Conservation (phyloP, 2,113 vertebrate species). For the Neolamprologus sp. region DNA sequence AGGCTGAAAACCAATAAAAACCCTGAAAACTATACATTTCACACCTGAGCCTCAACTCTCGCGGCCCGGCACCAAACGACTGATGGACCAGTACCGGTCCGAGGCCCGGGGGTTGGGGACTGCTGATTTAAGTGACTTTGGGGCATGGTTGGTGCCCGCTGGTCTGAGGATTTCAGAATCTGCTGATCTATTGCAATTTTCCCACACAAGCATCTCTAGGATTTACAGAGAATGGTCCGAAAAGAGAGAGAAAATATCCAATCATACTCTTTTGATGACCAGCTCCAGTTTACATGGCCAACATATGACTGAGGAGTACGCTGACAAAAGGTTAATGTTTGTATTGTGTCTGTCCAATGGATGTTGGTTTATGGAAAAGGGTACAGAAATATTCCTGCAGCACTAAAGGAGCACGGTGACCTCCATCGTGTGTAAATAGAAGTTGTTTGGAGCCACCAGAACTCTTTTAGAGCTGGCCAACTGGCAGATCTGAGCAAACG, state of each 20-base stretch:
- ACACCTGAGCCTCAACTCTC: too few relatives aligned
- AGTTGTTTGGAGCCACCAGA: neutral
- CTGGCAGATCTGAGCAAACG: neutral
- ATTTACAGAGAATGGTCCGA: fast-evolving
- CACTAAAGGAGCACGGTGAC: neutral
- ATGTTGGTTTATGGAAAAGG: neutral
- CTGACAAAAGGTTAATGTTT: neutral
- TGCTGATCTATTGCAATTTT: neutral
- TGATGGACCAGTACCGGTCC: fast-evolving
- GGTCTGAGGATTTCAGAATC: neutral
- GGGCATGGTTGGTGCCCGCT: neutral
- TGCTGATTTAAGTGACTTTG: fast-evolving
- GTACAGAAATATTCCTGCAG: neutral
- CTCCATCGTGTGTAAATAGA: fast-evolving
- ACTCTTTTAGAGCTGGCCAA: neutral
- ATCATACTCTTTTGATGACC: fast-evolving
- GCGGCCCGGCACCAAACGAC: fast-evolving
- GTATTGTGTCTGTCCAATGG: neutral
- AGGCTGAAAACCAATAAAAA: too few relatives aligned
- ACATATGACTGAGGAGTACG: neutral
- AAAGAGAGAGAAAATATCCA: neutral
- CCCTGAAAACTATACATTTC: too few relatives aligned
- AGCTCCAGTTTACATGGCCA: neutral
- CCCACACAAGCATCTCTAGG: neutral
- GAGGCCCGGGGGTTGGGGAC: too few relatives aligned